These are phyloP conservation scores for Rotaria magnacalcarata DNA, from an alignment of 2,888 invertebrate genomes.

Conservation along the genomic window DNA sequence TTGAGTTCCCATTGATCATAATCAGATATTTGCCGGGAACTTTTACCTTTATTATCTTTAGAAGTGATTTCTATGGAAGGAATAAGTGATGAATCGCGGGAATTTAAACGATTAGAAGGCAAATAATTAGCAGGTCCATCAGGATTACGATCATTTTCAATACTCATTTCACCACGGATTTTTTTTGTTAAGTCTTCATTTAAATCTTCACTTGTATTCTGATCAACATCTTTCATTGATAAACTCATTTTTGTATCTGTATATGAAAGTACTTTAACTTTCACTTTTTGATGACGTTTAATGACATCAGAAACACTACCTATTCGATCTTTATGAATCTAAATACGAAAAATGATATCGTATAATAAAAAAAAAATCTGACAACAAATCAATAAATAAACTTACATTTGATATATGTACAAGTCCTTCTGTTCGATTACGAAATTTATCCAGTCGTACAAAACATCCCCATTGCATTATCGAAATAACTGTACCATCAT, in stretches of 20 bases:
- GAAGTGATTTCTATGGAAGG: neutral
- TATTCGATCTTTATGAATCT: conserved; percentile 77
- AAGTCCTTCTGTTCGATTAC: conserved; percentile 82
- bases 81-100: neutral
- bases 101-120: neutral
- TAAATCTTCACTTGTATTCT: conserved; percentile 84
- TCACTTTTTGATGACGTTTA: conserved; percentile 71
- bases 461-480: conserved; percentile 97
- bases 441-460: conserved; percentile 84
- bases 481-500: conserved; percentile 85
- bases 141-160: conserved; percentile 69
- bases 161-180: conserved; percentile 19
- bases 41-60: conserved; percentile 42
- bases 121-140: conserved; percentile 68
- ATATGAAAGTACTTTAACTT: conserved; percentile 78
- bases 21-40: conserved; percentile 74
- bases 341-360: neutral
- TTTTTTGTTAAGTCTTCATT: conserved; percentile 66
- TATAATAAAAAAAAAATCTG: neutral
- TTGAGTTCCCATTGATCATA: conserved; percentile 94
- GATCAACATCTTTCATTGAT: conserved; percentile 96
- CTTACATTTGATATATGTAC: conserved; percentile 80
- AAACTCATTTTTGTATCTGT: conserved; percentile 90
- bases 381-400: neutral
- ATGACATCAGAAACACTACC: conserved; percentile 90